Conservation (phyloP, 1,140 invertebrate species). For the Drosophila jambulina region DNA sequence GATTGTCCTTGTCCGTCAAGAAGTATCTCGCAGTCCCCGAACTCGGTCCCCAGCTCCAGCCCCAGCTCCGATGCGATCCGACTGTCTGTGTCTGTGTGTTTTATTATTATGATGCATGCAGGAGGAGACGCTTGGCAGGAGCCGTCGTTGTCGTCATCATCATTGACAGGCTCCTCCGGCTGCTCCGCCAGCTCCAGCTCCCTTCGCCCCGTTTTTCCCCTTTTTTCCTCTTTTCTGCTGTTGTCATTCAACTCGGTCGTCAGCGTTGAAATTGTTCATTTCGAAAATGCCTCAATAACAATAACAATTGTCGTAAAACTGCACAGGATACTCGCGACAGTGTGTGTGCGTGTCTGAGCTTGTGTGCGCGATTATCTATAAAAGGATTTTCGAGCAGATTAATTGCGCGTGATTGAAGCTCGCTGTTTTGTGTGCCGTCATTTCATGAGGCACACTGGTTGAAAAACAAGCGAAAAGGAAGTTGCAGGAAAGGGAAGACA, state of each 20-base stretch:
- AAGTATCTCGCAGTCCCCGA: slow-evolving; percentile 28
- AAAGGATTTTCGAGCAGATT: slow-evolving; percentile 82
- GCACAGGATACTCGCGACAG: slow-evolving; percentile 66
- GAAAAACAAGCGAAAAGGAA: not conserved
- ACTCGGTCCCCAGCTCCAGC: not conserved
- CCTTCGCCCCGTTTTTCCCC: not conserved
- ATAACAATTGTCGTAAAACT: slow-evolving; percentile 84
- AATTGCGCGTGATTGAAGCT: slow-evolving; percentile 82
- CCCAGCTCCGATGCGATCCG: slow-evolving; percentile 6
- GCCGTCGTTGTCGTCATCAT: slow-evolving; percentile 52
- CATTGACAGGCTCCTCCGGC: slow-evolving; percentile 76
- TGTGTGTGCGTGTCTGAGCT: slow-evolving; percentile 45
- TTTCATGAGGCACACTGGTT: slow-evolving; percentile 29
- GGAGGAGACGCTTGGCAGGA: slow-evolving; percentile 59
- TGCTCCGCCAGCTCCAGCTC: slow-evolving; percentile 10
- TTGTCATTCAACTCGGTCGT: slow-evolving; percentile 80
- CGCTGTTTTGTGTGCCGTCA: slow-evolving; percentile 53
- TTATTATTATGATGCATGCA: slow-evolving; percentile 82
- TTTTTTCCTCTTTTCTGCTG: slow-evolving; percentile 35
- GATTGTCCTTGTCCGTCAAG: slow-evolving; percentile 60
- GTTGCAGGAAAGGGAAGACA: not conserved
- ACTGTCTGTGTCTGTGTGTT: slow-evolving; percentile 66
- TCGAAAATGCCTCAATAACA: slow-evolving; percentile 84
- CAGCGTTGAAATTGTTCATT: slow-evolving; percentile 81
- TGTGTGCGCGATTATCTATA: slow-evolving; percentile 79